Evolutionary conservation across 2,113 vertebrate species (phyloP), one percentile per base, ranked within the genome.

Genomic region (Eudyptes chrysolophus): DNA sequence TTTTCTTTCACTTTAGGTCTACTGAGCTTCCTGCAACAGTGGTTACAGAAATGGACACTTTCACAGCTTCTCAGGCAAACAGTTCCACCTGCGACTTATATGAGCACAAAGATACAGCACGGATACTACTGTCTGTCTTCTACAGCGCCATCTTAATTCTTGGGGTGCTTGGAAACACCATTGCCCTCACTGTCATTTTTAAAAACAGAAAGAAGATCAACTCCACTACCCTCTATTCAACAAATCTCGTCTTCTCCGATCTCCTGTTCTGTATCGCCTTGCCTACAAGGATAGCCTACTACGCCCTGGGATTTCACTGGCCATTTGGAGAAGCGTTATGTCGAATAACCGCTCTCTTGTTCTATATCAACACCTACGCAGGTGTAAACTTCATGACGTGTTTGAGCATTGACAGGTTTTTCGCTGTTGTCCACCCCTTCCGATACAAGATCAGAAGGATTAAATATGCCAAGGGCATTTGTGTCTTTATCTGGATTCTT

Each of bases 331-430:
- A 99, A 58, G 66, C 13, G 1, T 0, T 99, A 16, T 99, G 99
- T 17, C 99, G 99, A 84, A 87, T 99, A 74, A 98, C 98, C 0
- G 98, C 99, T 7, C 96, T 99, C 29, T 22, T 99, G 54, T 99
- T 99, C 97, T 99, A 99, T 42, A 98, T 99, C 83, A 99, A 99
- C 97, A 99, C 99, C 25, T 99, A 99, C 0, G 99, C 99, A 0
- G 99, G 99, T 1, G 99, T 99, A 32, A 99, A 99, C 96, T 99
- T 99, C 96, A 99, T 99, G 99, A 99, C 99, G 3, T 99, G 99
- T 92, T 97, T 99, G 77, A 99, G 99, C 40, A 96, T 99, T 2
- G 99, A 99, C 94, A 98, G 99, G 25, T 99, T 99, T 96, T 98
- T 99, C 0, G 99, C 99, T 0, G 99, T 99, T 13, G 99, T 99